Evolutionary conservation across 1,140 invertebrate genomes (phyloP).

Genomic region (Drosophila nigromelanica): DNA sequence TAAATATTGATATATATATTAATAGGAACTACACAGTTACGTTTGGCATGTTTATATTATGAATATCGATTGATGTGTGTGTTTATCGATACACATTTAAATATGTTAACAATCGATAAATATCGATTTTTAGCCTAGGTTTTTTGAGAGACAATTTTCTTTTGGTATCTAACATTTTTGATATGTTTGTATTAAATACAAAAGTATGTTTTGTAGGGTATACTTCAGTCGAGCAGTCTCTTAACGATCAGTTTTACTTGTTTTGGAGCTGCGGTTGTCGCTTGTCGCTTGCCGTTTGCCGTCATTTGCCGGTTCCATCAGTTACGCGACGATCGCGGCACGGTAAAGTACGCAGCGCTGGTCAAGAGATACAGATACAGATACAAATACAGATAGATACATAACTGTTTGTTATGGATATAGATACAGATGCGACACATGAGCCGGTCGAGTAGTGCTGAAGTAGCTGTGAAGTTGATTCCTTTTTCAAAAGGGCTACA

Average conservation of each 20-base stretch:
- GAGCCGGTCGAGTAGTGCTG: constrained; percentile 9
- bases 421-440: neutral
- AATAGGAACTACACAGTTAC: too few species aligned
- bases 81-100: too few species aligned
- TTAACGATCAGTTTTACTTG: constrained; percentile 1
- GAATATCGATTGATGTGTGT: too few species aligned
- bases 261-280: constrained; percentile 34
- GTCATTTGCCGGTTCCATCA: constrained; percentile 68
- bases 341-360: constrained; percentile 57
- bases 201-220: neutral
- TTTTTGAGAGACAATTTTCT: too few species aligned
- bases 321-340: constrained; percentile 77
- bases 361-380: constrained; percentile 4
- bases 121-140: too few species aligned
- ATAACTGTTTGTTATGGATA: constrained; percentile 6
- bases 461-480: constrained; percentile 30
- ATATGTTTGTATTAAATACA: too few species aligned
- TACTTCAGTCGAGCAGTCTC: neutral
- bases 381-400: neutral
- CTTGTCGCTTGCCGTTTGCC: constrained; percentile 15
- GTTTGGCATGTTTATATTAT: too few species aligned
- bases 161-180: too few species aligned
- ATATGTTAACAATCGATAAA: too few species aligned
- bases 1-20: too few species aligned
- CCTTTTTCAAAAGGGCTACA: constrained; percentile 37